Base-by-base conservation (phyloP, 2,888 invertebrate genomes). In the Augiades crinisus region DNA sequence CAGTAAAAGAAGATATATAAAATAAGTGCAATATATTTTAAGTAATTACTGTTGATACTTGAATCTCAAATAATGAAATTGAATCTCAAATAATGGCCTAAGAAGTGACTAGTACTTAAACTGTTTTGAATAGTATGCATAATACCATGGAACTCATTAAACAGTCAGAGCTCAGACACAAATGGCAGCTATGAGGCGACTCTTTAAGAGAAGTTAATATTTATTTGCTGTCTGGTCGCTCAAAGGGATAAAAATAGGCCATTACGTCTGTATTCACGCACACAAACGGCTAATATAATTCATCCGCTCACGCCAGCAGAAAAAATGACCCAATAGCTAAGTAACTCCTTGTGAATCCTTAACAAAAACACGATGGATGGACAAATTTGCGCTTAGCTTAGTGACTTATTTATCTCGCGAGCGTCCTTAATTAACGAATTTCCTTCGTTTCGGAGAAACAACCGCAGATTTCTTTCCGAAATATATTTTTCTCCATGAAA, bases 381-480 rank as follows among this genome's bases (percentile, higher is more conserved):
- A 83, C 81, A 82, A 83, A 84, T 83, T 81, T 78, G 70, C 77
- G 78, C 80, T 79, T 76, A 77, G 78, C 81, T 80, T 76, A 78
- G 69, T 80, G 79, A 82, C 83, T 83, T 86, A 81, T 84, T 85
- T 84, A 83, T 83, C 78, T 75, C 68, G 63, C 68, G 64, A 70
- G 67, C 67, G 70, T 57, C 59, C 64, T 78, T 81, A 84, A 85
- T 86, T 84, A 86, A 81, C 75, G 76, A 68, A 76, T 79, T 81
- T 81, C 72, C 72, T 75, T 61, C 61, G 13, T 22, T 57, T 57
- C 54, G 46, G 61, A 46, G 40, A 63, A 74, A 66, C 69, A 63
- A 70, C 77, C 76, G 64, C 78, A 74, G 80, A 82, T 81, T 81
- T 79, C 72, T 72, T 75, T 68, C 51, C 71, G 30, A 66, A 58